Conservation (phyloP, 2,113 vertebrate genomes). For the Seriola quinqueradiata region DNA sequence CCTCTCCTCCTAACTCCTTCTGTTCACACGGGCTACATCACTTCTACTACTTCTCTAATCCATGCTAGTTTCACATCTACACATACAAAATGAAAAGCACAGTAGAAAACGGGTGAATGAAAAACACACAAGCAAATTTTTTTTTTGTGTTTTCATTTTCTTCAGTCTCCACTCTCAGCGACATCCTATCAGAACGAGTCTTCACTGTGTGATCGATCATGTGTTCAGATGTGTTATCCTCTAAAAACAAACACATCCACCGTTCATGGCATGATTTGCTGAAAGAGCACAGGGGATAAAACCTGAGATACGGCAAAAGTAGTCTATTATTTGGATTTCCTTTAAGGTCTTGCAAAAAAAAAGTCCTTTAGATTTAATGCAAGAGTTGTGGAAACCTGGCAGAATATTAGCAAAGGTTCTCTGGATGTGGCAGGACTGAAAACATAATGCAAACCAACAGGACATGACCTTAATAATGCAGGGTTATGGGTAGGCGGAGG, state of each 20-base stretch:
- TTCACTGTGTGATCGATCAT: constrained; percentile 21
- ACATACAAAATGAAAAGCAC: constrained; percentile 26
- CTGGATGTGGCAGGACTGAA: not conserved
- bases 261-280: constrained; percentile 4
- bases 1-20: not conserved
- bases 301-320: constrained; percentile 48
- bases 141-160: not conserved
- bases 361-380: not conserved
- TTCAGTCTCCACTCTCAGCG: not conserved
- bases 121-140: not conserved
- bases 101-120: not conserved
- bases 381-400: constrained; percentile 20
- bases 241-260: not conserved
- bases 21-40: constrained; percentile 41
- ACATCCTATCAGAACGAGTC: constrained; percentile 12
- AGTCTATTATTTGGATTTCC: constrained; percentile 15
- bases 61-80: constrained; percentile 44
- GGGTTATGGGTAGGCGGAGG: constrained; percentile 22
- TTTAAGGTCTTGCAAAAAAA: not conserved
- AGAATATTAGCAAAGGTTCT: constrained; percentile 12
- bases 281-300: constrained; percentile 6
- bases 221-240: not conserved
- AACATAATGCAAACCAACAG: not conserved
- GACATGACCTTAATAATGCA: not conserved
- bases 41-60: constrained; percentile 21